Evolutionary conservation across 2,888 invertebrate genomes (phyloP), one percentile per base, ranked within the genome.

Genomic region (Steinernema carpocapsae): DNA sequence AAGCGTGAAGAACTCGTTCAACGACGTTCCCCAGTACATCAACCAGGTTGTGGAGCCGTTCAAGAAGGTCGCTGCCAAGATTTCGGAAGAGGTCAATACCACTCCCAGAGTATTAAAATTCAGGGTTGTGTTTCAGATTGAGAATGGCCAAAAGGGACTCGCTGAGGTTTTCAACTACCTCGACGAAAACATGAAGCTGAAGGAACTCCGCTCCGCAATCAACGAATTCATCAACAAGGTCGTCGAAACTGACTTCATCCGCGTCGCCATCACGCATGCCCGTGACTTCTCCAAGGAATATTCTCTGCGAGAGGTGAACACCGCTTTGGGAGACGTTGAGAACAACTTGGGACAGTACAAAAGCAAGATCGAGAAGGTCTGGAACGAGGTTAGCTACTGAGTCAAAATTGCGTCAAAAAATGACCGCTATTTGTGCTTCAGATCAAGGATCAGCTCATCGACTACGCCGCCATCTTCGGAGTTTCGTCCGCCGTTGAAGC

Each of bases 401-500:
- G n/a, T n/a, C n/a, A n/a, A n/a, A n/a, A n/a, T n/a, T n/a, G n/a
- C n/a, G n/a, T n/a, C n/a, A n/a, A n/a, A n/a, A n/a, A n/a, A n/a
- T n/a, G n/a, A n/a, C n/a, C n/a, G n/a, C n/a, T n/a, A n/a, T n/a
- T n/a, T n/a, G n/a, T n/a, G n/a, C n/a, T n/a, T n/a, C 71, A 71
- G 24, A 42, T 71, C 45, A 71, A 71, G 24, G 71, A 71, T 17
- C 71, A 71, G 22, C 71, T 71, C 24, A 46, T 46, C 43, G 71
- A 46, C 71, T 45, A 64, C 64, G 64, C 64, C 37, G 64, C 64
- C 14, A 32, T 64, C 32, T 64, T 64, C 32, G 64, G 64, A 1
- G 64, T 64, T n/a, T 64, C 64, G 32, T 64, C 64, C 32, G 64
- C 64, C 64, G 64, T 64, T 32, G 64, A 64, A 64, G 24, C 64